These are phyloP conservation scores for Lithosia quadra DNA, from an alignment of 2,888 invertebrate genomes.

Conservation along the genomic window DNA sequence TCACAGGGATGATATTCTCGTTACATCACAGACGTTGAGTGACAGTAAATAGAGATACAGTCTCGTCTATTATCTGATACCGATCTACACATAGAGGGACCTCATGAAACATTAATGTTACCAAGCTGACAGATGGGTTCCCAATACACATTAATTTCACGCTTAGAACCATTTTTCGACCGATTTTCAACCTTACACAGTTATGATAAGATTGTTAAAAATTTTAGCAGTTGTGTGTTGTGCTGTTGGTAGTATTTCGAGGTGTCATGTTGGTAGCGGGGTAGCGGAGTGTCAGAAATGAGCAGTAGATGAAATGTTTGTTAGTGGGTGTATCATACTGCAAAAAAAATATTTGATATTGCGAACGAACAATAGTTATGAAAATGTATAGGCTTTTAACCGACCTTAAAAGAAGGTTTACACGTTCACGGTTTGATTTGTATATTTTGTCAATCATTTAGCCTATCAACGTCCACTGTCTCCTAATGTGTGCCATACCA, in stretches of 20 bases:
- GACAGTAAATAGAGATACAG: slow-evolving; percentile 74
- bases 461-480: too few species aligned
- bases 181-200: slow-evolving; percentile 45
- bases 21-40: slow-evolving; percentile 65
- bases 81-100: slow-evolving; percentile 72
- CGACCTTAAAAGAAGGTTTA: too few species aligned
- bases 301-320: slow-evolving; percentile 43
- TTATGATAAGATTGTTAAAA: slow-evolving; percentile 4
- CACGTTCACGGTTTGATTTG: too few species aligned
- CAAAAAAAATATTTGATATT: not conserved
- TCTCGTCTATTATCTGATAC: slow-evolving; percentile 84
- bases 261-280: slow-evolving; percentile 64
- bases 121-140: slow-evolving; percentile 76
- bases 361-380: not conserved
- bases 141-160: slow-evolving; percentile 69
- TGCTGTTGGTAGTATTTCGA: slow-evolving; percentile 34
- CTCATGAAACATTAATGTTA: slow-evolving; percentile 83
- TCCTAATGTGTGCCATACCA: too few species aligned
- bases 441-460: too few species aligned
- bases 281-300: slow-evolving; percentile 52
- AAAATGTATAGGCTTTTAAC: too few species aligned
- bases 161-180: slow-evolving; percentile 26
- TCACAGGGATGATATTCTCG: slow-evolving; percentile 41
- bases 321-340: slow-evolving; percentile 16
- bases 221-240: slow-evolving; percentile 14